Conservation (phyloP, 1,140 invertebrate species). For the Pararge aegeria region DNA sequence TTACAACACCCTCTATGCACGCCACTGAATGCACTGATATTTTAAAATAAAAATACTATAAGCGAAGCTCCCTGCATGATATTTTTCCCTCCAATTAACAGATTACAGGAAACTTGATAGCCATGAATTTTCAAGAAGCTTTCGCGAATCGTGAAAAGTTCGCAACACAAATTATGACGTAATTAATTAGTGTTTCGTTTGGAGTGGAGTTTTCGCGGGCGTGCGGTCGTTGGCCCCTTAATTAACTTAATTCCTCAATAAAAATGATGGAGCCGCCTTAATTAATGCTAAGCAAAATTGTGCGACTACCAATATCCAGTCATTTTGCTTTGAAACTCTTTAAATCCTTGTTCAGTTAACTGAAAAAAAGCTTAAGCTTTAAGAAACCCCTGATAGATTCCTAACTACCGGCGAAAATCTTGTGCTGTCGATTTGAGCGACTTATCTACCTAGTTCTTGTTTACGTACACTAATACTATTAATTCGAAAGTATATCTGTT, state of each 20-base stretch:
- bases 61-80: too few species aligned
- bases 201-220: neutral
- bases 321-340: neutral
- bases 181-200: conserved; percentile 18
- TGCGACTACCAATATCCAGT: neutral
- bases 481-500: too few species aligned
- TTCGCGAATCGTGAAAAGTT: neutral
- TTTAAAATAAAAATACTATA: too few species aligned
- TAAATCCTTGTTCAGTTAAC: too few species aligned
- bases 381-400: too few species aligned
- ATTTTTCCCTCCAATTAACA: neutral
- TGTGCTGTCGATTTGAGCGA: too few species aligned
- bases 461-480: too few species aligned
- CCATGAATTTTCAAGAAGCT: neutral
- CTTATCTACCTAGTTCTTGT: too few species aligned
- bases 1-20: too few species aligned
- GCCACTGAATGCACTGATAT: too few species aligned
- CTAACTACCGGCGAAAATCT: too few species aligned
- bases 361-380: too few species aligned
- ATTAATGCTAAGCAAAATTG: neutral
- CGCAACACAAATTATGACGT: conserved; percentile 12
- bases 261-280: conserved; percentile 9
- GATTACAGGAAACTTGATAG: neutral
- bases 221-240: conserved; percentile 6
- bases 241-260: conserved; percentile 16